These are phyloP conservation scores for Dicyrtoma fusca DNA, from an alignment of 2,888 invertebrate species.

Conservation along the genomic window DNA sequence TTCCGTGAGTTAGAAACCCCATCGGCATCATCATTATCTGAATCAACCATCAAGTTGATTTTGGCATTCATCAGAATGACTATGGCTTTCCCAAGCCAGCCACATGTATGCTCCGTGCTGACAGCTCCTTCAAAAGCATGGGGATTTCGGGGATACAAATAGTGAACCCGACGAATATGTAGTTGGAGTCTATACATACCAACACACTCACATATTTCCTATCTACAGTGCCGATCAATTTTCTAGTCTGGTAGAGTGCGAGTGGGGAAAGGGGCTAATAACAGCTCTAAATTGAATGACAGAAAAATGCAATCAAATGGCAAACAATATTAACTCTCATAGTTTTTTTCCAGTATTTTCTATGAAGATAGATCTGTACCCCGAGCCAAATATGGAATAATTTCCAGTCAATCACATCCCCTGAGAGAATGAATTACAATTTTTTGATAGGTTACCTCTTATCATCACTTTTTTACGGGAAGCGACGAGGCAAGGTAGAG, in stretches of 20 bases:
- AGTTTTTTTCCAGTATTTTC: not conserved
- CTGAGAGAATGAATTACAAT: too few relatives aligned
- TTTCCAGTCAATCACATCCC: too few relatives aligned
- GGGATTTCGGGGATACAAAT: not conserved
- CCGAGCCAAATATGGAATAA: too few relatives aligned
- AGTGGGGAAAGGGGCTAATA: constrained; percentile 4
- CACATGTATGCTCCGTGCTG: not conserved
- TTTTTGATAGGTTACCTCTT: too few relatives aligned
- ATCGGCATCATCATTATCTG: constrained; percentile 11
- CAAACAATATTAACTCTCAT: not conserved
- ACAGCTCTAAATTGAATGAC: constrained; percentile 7
- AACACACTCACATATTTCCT: too few relatives aligned
- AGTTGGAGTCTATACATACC: too few relatives aligned
- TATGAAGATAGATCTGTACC: too few relatives aligned
- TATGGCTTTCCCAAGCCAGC: not conserved
- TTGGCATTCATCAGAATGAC: constrained; percentile 21
- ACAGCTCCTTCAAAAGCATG: not conserved
- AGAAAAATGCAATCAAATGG: constrained; percentile 17
- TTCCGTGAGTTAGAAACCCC: constrained; percentile 13
- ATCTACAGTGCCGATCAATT: constrained; percentile 7
- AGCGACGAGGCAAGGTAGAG: too few relatives aligned
- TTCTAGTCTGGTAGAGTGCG: constrained; percentile 1
- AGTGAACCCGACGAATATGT: too few relatives aligned
- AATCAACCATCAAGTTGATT: constrained; percentile 21
- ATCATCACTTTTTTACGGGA: too few relatives aligned